Evolutionary conservation across 2,113 vertebrate species (phyloP), one percentile per base, ranked within the genome.

Genomic region (Spermophilus dauricus): DNA sequence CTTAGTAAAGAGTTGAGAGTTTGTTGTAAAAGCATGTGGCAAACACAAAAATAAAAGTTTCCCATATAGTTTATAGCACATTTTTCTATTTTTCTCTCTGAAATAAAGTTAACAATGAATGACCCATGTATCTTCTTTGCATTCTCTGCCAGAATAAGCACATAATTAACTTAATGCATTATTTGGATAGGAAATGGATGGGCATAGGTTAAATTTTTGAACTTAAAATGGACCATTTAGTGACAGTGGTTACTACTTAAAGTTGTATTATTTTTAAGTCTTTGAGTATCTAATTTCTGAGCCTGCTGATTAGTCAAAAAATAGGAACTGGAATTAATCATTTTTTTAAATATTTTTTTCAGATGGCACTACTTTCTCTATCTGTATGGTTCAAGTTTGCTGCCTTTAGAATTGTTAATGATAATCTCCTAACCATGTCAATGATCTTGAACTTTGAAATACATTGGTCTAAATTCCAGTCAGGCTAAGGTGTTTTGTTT

Each of bases 101-200:
- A 87, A 89, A 77, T 77, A 94, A 93, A 96, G 77, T 18, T 28
- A 96, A 95, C 24, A 58, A 1, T 92, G 77, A 97, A 92, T 61
- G 0, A 9, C 93, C 96, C 97, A 34, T 1, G 1, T 97, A 86
- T 93, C 70, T 81, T 85, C 86, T 96, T 76, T 89, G 34, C 86
- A 94, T 97, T 78, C 76, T 95, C 85, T 97, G 90, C 77, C 94
- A 77, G 84, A 86, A 97, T 86, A 92, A 97, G 28, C 51, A 77
- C 53, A 17, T 67, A 34, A 94, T 86, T 94, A 96, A 95, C 45
- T 97, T 97, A 93, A 28, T 97, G 10, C 69, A 94, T 94, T 94
- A 0, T 95, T 97, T 96, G 34, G 37, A 77, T 73, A 92, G 17
- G n/a, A 96, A 92, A 73, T 97, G 5, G 13, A 76, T 95, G 58